Evolutionary conservation across 2,113 vertebrate genomes (phyloP).

Genomic region (Myiozetetes cayanensis): DNA sequence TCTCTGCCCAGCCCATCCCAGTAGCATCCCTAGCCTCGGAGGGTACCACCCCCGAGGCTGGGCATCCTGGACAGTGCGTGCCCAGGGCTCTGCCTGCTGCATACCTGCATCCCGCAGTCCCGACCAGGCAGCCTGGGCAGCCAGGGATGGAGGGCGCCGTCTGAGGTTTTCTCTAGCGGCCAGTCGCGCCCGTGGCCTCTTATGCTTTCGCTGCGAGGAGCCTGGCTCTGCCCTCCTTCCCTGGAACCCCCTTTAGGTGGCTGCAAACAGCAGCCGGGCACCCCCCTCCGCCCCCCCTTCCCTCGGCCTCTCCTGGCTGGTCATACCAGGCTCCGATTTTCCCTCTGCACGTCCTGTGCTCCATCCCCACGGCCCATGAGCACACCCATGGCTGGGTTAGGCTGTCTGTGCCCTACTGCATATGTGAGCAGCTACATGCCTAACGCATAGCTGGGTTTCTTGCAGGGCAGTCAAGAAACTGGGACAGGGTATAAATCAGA

Average conservation of each 20-base stretch:
- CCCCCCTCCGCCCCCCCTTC: fast-evolving
- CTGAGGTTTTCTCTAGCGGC: neutral
- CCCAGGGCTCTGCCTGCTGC: neutral
- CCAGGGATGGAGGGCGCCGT: fast-evolving
- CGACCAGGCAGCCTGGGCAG: fast-evolving
- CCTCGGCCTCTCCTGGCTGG: neutral
- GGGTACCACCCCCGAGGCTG: neutral
- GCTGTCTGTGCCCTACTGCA: neutral
- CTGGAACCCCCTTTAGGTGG: neutral
- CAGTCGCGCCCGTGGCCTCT: fast-evolving
- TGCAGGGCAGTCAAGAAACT: neutral
- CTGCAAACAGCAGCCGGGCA: neutral
- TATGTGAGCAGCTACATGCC: fast-evolving
- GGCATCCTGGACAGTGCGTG: neutral
- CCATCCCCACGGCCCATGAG: fast-evolving
- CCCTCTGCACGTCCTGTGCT: neutral
- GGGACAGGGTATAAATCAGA: neutral
- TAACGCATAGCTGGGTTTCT: neutral
- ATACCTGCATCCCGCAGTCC: neutral
- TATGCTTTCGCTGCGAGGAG: neutral
- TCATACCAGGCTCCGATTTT: neutral
- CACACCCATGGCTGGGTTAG: too few species aligned
- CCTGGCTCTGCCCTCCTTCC: neutral
- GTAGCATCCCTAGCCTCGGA: fast-evolving
- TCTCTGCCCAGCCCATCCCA: neutral